Evolutionary conservation across 23 tunicate species (phyloP).

Genomic region (Styela clava): DNA sequence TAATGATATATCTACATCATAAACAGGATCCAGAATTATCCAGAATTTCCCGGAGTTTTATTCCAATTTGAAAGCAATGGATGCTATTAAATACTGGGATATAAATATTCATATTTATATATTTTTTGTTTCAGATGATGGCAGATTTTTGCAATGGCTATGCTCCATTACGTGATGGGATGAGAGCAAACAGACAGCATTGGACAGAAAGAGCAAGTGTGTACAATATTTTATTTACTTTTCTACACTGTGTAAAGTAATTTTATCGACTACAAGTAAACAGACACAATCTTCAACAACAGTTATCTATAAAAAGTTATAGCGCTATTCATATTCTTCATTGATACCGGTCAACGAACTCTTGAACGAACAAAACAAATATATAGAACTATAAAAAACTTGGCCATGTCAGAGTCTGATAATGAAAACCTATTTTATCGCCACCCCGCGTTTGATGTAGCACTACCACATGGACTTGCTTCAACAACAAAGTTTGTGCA

Average conservation of each 20-base stretch:
- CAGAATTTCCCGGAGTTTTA: too few species aligned
- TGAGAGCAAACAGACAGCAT: slow-evolving; percentile 65
- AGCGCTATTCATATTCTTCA: background rate
- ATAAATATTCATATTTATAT: background rate
- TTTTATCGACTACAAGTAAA: background rate
- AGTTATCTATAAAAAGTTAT: background rate
- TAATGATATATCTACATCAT: too few species aligned
- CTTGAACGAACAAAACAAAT: background rate
- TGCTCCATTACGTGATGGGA: slow-evolving; percentile 86
- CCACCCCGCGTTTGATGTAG: too few species aligned
- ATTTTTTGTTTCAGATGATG: slow-evolving; percentile 73
- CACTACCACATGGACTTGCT: too few species aligned
- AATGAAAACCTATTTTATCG: too few species aligned
- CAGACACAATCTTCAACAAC: background rate
- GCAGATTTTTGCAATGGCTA: slow-evolving; percentile 83
- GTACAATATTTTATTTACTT: slow-evolving; percentile 17
- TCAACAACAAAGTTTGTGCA: background rate
- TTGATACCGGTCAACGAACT: background rate
- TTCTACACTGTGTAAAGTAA: background rate
- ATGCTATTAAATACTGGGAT: too few species aligned
- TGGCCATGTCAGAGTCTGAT: too few species aligned
- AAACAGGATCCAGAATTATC: too few species aligned
- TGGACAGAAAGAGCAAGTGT: slow-evolving; percentile 75
- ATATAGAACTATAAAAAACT: too few species aligned
- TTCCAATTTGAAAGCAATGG: too few species aligned